Evolutionary conservation across 30 jellyfish, hydroid and myxozoan species (phyloP), one percentile per base, ranked within the genome.

Genomic region (Sanderia malayensis): DNA sequence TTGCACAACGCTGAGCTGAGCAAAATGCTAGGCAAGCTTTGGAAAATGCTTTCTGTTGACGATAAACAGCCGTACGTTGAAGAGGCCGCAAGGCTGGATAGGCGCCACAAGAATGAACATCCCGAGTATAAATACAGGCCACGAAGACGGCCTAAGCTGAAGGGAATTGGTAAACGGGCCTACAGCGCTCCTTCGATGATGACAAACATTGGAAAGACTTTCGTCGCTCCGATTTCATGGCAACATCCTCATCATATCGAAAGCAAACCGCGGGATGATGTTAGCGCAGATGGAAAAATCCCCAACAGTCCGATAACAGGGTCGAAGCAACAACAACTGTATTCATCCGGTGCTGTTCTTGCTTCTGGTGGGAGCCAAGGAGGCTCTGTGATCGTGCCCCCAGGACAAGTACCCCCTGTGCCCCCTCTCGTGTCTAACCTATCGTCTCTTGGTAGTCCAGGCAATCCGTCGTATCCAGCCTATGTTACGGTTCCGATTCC

Each of bases 61-160:
- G 97, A 89, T 32, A 89, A 89, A 79, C 97, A 89, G 62, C 97
- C 97, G 59, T 89, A 89, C 67, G 97, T 89, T 58, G 93, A 81
- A 58, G 97, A 89, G 70, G 97, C 97, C 20, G 95, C 97, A 18
- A 81, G 95, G 57, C 73, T 91, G 63, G 98, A 91, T 79, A 70
- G 89, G 80, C 94, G 93, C 76, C 98, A 91, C 70, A 91, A 91
- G 64, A 82, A 76, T 71, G 95, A 91, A 65, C 95, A 91, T 71
- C 98, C 98, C 29, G 98, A 91, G 34, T 91, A 91, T 58, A 91
- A 91, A 74, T 91, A 91, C 82, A 69, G 98, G 65, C 98, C 98
- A 27, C 63, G 98, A 23, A 53, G 98, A 60, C 86, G 98, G 83
- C 98, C 98, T 44, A 79, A 79, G 52, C 46, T 76, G 62, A 89